Percentiles rank a stretch among this genome's conserved stretches.
Evolutionary conservation across 1,140 invertebrate genomes (phyloP).

Genomic region (Capitella teleta): DNA sequence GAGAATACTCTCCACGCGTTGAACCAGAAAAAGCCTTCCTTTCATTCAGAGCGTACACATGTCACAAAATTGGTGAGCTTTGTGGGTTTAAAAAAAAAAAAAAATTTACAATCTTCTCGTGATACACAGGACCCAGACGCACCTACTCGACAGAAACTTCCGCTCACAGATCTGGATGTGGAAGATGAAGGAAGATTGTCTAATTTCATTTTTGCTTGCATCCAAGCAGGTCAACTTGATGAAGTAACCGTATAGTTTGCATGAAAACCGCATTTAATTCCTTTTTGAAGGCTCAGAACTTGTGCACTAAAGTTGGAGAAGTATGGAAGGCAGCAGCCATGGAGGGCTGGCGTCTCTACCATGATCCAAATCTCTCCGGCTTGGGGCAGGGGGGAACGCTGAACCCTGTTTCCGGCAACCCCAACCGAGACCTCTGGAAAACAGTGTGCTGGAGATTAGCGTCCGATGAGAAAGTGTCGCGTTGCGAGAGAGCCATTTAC

Average conservation of each 20-base stretch:
- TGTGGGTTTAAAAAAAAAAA: neutral
- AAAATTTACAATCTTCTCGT: no score
- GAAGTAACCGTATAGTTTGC: slow-evolving; percentile 39
- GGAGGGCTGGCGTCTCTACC: slow-evolving; percentile 75
- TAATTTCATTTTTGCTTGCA: slow-evolving; percentile 58
- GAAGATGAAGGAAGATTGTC: slow-evolving; percentile 72
- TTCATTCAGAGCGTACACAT: slow-evolving; percentile 22
- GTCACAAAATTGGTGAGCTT: neutral
- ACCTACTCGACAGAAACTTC: slow-evolving; percentile 61
- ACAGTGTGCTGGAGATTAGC: slow-evolving; percentile 64
- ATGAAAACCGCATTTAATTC: neutral
- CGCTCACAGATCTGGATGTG: slow-evolving; percentile 73
- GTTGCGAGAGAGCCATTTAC: slow-evolving; percentile 51
- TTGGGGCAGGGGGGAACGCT: slow-evolving; percentile 32
- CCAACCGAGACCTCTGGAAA: slow-evolving; percentile 81
- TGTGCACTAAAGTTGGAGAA: slow-evolving; percentile 74
- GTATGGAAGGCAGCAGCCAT: slow-evolving; percentile 77
- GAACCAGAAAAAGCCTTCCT: slow-evolving; percentile 35
- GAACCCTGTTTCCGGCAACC: slow-evolving; percentile 64
- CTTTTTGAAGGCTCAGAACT: slow-evolving; percentile 53
- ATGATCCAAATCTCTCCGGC: slow-evolving; percentile 63
- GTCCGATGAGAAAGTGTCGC: slow-evolving; percentile 43
- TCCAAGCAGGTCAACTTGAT: slow-evolving; percentile 72
- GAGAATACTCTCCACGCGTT: slow-evolving; percentile 81
- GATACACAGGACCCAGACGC: slow-evolving; percentile 76